Percentiles rank a stretch among this genome's conserved stretches.
Conservation (phyloP, 2,888 invertebrate genomes). For the Caenorhabditis uteleia region DNA sequence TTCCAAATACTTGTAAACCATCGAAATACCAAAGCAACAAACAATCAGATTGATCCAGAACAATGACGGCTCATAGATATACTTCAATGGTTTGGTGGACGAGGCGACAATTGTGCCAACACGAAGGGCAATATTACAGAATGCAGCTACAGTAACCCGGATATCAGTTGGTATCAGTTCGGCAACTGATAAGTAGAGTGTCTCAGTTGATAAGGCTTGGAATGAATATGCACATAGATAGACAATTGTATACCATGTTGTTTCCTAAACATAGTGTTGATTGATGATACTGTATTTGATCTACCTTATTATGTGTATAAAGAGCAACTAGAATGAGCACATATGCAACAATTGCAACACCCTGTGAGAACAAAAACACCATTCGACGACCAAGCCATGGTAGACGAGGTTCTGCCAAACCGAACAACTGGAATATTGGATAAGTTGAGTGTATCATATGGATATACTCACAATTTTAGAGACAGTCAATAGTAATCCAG, state of each 20-base stretch:
- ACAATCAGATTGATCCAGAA: conserved; percentile 27
- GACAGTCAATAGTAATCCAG: conserved; percentile 23
- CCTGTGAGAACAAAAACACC: conserved; percentile 16
- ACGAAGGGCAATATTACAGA: conserved; percentile 22
- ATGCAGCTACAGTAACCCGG: conserved; percentile 23
- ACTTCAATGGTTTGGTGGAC: conserved; percentile 17
- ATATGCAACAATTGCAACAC: conserved; percentile 19
- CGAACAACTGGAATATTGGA: conserved; percentile 10
- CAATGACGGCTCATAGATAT: conserved; percentile 19
- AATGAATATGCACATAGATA: conserved; percentile 26
- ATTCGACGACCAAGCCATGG: conserved; percentile 26
- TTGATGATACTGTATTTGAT: too few species aligned
- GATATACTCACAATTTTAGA: conserved; percentile 20
- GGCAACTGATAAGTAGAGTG: conserved; percentile 23
- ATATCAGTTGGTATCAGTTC: conserved; percentile 35
- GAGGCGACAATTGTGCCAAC: conserved; percentile 24
- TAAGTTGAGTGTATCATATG: background rate
- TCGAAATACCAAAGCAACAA: conserved; percentile 12
- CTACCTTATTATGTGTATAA: conserved; percentile 19
- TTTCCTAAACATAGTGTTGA: too few species aligned
- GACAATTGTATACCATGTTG: conserved; percentile 20
- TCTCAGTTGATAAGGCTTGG: conserved; percentile 26
- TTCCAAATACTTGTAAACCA: conserved; percentile 17
- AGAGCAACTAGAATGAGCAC: conserved; percentile 13
- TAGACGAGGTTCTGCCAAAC: conserved; percentile 23